phyloP scores from a whole-genome alignment of 2,113 vertebrate genomes.

The Panurus biarmicus region DNA sequence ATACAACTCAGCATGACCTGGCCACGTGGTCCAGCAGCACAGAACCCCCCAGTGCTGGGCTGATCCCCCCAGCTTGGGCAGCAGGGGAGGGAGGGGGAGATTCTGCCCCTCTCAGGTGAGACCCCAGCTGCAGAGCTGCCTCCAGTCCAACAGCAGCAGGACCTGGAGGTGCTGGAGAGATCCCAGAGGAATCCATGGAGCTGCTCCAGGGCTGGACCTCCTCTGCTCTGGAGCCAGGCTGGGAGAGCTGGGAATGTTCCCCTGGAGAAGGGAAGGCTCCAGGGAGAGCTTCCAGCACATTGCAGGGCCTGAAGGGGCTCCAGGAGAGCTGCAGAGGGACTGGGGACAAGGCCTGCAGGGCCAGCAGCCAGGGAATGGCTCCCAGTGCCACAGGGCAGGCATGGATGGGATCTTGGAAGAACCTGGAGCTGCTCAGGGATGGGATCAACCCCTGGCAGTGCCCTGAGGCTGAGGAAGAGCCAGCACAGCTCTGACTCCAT shows the following conservation, averaged over 20 bases:
- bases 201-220: background rate
- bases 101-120: background rate
- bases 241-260: background rate
- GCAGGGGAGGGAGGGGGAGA: background rate
- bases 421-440: background rate
- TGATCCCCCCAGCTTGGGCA: background rate
- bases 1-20: fast-evolving
- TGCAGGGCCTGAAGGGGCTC: background rate
- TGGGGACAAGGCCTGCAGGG: background rate
- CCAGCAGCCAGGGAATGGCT: background rate
- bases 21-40: fast-evolving
- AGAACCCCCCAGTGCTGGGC: background rate
- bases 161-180: background rate
- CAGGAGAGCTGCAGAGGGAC: background rate
- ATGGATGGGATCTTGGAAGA: background rate
- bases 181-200: fast-evolving
- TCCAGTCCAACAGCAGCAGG: fast-evolving
- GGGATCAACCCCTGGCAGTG: background rate
- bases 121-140: background rate
- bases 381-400: background rate
- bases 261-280: background rate
- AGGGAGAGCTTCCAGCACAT: background rate
- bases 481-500: background rate
- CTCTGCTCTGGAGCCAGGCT: background rate
- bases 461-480: background rate